phyloP scores from a whole-genome alignment of 2,888 invertebrate genomes.

The Zygogramma bicolorata region DNA sequence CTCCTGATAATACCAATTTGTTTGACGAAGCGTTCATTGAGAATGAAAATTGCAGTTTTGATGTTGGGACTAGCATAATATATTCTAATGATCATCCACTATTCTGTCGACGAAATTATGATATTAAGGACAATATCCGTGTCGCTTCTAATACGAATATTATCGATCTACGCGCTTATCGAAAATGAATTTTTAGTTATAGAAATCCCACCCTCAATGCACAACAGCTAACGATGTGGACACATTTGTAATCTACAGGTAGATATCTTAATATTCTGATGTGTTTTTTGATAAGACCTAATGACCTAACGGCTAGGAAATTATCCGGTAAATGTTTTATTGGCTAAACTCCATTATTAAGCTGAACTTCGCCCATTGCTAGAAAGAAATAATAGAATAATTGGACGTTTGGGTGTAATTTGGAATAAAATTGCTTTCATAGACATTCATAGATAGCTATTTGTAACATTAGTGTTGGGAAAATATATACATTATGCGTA shows the following conservation, averaged over 20 bases:
- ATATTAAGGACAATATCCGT: neutral
- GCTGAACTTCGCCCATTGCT: neutral
- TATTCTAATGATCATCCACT: neutral
- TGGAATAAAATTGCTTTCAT: neutral
- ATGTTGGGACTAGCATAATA: too few species aligned
- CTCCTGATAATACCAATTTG: too few species aligned
- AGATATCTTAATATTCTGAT: constrained; percentile 25
- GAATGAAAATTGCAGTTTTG: too few species aligned
- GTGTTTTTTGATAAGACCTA: constrained; percentile 26
- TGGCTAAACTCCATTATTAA: constrained; percentile 5
- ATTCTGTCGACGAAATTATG: neutral
- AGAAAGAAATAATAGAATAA: neutral
- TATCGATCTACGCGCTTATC: neutral
- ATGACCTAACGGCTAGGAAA: constrained; percentile 19
- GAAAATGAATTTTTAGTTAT: neutral
- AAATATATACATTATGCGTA: neutral
- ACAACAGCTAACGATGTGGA: constrained; percentile 24
- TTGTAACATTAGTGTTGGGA: neutral
- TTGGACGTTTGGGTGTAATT: neutral
- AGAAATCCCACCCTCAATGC: neutral
- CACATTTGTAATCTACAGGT: constrained; percentile 31
- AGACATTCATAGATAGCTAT: neutral
- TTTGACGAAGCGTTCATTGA: too few species aligned
- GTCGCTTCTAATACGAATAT: neutral
- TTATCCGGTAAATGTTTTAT: constrained; percentile 28